Evolutionary conservation across 64 coral and sea anemone genomes (phyloP), one percentile per base, ranked within the genome.

Genomic region (Dendronephthya gigantea): DNA sequence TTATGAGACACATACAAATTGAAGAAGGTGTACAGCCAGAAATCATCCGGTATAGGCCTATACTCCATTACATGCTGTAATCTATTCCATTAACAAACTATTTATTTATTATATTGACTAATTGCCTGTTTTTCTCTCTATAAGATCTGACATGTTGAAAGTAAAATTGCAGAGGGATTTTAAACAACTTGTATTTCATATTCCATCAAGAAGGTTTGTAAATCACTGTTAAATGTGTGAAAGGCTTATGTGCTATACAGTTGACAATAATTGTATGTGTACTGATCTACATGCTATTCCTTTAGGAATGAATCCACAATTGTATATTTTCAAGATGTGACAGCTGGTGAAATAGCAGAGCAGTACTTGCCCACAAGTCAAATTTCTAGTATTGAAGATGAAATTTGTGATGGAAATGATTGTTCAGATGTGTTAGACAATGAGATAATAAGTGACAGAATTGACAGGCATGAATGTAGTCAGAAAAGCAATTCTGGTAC

Each of bases 131-230:
- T 62, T 9, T 62, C 55, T 62, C 55, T 62, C 55, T 62, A 15
- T 62, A 23, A 62, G 55, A 62, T 62, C 55, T 22, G 55, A 62
- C 25, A 62, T 62, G 55, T 62, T 62, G 55, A 62, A 23, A 62
- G 55, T 62, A n/a, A 62, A 23, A 62, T 62, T 62, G 25, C 17
- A 62, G 25, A 62, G 17, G 7, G 55, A 62, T 62, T 62, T 62
- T 62, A 23, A 62, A 22, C 55, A 62, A 15, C 55, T 62, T 62
- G 55, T 62, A 23, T 62, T 62, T 22, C 55, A 62, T 22, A 62
- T 62, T 62, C 55, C 55, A 62, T 62, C 55, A 62, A 62, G 55
- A 62, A 62, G 55, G 55, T 62, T 62, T 62, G 55, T 62, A 62
- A 62, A 62, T 62, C 55, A n/a, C 25, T 62, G 55, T 62, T n/a